phyloP scores from a whole-genome alignment of 2,113 vertebrate genomes.

The Oplegnathus fasciatus region DNA sequence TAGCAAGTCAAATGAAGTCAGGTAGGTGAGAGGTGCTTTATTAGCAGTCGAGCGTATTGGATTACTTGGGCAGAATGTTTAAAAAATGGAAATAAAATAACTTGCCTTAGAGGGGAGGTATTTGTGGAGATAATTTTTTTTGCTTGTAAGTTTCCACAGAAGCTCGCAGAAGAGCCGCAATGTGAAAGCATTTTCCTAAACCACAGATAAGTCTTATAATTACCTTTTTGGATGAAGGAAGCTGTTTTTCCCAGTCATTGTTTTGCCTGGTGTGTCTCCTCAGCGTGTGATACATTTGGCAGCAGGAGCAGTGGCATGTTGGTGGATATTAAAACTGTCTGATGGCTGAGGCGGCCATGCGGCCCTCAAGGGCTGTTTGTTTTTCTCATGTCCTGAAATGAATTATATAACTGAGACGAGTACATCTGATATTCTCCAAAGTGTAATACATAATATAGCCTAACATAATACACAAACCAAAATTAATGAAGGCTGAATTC shows the following conservation, averaged over 20 bases:
- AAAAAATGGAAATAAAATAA: slow-evolving; percentile 43
- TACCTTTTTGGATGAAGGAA: slow-evolving; percentile 20
- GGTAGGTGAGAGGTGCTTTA: slow-evolving; percentile 48
- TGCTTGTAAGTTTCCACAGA: slow-evolving; percentile 13
- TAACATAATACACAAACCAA: not conserved
- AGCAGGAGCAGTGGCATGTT: not conserved
- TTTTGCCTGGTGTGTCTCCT: not conserved
- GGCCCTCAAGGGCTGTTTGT: not conserved
- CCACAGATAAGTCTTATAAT: slow-evolving; percentile 45
- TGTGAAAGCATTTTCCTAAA: not conserved
- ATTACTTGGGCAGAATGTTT: slow-evolving; percentile 48
- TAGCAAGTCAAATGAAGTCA: slow-evolving; percentile 71
- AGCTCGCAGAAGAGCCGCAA: slow-evolving; percentile 2
- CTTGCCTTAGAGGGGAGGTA: slow-evolving; percentile 13
- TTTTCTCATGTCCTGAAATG: not conserved
- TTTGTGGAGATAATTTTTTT: not conserved
- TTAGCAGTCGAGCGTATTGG: slow-evolving; percentile 38
- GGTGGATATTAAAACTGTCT: slow-evolving; percentile 23
- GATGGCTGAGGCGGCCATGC: not conserved
- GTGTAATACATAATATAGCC: not conserved
- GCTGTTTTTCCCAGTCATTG: slow-evolving; percentile 15
- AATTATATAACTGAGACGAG: not conserved
- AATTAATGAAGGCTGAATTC: not conserved
- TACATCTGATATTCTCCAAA: not conserved
- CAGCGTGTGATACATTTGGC: not conserved